Evolutionary conservation across 2,797 vertebrate species (phyloP).

Genomic region (Coregonus suidteri): DNA sequence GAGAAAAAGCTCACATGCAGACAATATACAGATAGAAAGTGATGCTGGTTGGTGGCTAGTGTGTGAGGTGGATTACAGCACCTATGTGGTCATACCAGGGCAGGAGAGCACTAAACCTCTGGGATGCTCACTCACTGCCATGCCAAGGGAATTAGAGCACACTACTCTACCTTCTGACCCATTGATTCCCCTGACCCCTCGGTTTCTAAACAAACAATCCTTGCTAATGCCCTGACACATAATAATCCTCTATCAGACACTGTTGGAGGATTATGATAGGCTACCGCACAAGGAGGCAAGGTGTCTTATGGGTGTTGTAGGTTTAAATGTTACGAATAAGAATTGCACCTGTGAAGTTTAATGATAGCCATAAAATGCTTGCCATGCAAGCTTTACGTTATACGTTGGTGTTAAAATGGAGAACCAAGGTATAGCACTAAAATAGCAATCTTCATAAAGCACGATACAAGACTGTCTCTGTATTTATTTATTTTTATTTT

Average conservation of each 20-base stretch:
- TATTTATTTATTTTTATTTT: background rate
- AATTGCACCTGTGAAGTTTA: too few relatives aligned
- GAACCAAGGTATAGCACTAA: background rate
- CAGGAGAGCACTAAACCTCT: slow-evolving; percentile 51
- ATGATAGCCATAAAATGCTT: too few relatives aligned
- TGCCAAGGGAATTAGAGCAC: slow-evolving; percentile 36
- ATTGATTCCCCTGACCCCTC: slow-evolving; percentile 59
- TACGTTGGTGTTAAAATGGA: too few relatives aligned
- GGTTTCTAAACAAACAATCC: slow-evolving; percentile 62
- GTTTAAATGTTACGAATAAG: too few relatives aligned
- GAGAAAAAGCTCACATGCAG: background rate
- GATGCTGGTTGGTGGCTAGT: background rate
- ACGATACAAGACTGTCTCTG: background rate
- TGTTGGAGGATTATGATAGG: background rate
- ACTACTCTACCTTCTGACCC: slow-evolving; percentile 25
- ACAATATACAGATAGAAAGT: background rate
- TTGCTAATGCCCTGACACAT: slow-evolving; percentile 52
- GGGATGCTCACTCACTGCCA: slow-evolving; percentile 50
- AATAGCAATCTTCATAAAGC: background rate
- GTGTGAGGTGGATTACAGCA: slow-evolving; percentile 42
- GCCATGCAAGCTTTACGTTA: too few relatives aligned
- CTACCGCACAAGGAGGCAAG: too few relatives aligned
- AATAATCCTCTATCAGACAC: slow-evolving; percentile 43
- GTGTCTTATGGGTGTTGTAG: too few relatives aligned
- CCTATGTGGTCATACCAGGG: slow-evolving; percentile 43